Percentiles rank a stretch among this genome's conserved stretches.
phyloP scores from a whole-genome alignment of 2,797 vertebrate species.

The Lophius americanus region DNA sequence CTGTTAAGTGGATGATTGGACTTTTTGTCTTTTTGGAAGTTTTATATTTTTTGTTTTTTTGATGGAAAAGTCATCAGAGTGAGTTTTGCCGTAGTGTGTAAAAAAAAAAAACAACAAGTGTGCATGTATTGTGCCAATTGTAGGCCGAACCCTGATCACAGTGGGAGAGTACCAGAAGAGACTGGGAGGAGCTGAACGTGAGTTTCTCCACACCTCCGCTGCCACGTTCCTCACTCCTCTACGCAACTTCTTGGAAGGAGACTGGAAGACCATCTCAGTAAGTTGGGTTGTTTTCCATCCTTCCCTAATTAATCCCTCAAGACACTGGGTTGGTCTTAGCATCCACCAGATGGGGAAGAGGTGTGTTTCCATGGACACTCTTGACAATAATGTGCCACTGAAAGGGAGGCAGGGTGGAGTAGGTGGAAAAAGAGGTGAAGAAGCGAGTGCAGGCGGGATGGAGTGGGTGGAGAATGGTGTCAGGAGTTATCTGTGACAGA shows the following conservation, averaged over 20 bases:
- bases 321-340: not conserved
- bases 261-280: conserved; percentile 96
- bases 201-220: conserved; percentile 90
- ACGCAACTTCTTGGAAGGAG: conserved; percentile 96
- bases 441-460: too few relatives aligned
- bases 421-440: too few relatives aligned
- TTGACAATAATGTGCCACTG: too few relatives aligned
- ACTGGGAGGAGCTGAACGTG: conserved; percentile 89
- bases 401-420: too few relatives aligned
- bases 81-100: not conserved
- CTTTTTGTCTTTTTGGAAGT: too few relatives aligned
- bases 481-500: too few relatives aligned
- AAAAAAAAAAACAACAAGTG: not conserved
- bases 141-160: conserved; percentile 85
- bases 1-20: too few relatives aligned
- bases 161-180: conserved; percentile 91
- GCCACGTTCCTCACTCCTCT: conserved; percentile 91
- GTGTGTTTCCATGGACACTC: not conserved
- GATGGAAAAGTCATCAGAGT: not conserved
- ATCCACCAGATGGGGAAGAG: not conserved
- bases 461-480: too few relatives aligned
- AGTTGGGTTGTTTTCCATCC: conserved; percentile 28
- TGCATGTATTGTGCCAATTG: not conserved
- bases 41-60: too few relatives aligned
- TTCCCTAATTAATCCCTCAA: not conserved